These are phyloP conservation scores for Chloropsis cyanopogon DNA, from an alignment of 2,113 vertebrate species.

Conservation along the genomic window DNA sequence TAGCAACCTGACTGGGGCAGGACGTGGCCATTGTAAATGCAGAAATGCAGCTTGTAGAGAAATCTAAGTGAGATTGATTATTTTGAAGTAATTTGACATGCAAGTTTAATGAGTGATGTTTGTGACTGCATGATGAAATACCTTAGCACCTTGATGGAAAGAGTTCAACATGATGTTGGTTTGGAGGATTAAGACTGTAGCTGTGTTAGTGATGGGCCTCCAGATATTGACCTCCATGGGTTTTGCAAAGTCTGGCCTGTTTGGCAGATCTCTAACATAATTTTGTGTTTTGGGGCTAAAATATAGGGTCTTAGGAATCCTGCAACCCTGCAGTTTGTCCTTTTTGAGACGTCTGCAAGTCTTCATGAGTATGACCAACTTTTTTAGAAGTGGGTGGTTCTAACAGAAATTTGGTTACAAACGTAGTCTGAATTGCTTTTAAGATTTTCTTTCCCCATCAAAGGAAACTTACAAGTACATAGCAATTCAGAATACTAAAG, in stretches of 20 bases:
- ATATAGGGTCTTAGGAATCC: background rate
- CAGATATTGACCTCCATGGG: rapidly evolving
- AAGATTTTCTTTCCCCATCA: background rate
- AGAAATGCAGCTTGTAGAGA: background rate
- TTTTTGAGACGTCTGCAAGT: rapidly evolving
- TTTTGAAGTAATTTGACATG: background rate
- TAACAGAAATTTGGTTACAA: background rate
- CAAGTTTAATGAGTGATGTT: background rate
- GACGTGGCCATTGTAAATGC: rapidly evolving
- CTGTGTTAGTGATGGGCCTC: background rate
- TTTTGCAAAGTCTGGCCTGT: background rate
- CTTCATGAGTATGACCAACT: background rate
- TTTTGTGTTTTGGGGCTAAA: background rate
- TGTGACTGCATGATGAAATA: background rate
- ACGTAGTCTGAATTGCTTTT: background rate
- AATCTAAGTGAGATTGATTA: background rate
- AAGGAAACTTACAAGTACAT: background rate
- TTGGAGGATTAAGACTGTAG: background rate
- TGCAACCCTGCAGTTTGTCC: rapidly evolving
- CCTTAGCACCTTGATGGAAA: background rate
- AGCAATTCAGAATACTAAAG: background rate
- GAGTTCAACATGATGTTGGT: rapidly evolving
- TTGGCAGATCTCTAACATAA: background rate
- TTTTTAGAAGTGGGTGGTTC: background rate
- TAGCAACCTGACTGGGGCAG: background rate